Base-by-base conservation (phyloP, 2,113 vertebrate genomes). In the Pseudopodoces humilis region DNA sequence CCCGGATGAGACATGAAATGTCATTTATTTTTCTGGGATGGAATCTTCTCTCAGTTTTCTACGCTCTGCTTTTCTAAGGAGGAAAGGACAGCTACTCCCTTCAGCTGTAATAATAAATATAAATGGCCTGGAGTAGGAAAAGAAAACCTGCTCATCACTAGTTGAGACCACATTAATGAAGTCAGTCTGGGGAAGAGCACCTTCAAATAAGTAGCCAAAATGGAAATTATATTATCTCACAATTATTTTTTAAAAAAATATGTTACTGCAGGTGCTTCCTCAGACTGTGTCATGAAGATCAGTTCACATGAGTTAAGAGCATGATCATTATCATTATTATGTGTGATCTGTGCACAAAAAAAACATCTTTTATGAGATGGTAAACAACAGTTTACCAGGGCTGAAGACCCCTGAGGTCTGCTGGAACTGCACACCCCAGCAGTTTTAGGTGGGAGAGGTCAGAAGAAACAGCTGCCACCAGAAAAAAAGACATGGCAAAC, bases 361-460 rank as follows among this genome's bases (percentile, higher is more conserved):
- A 22, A 1, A 0, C 2, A 41, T 30, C 55, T 91, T 92, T 65
- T 72, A 2, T 44, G 92, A 91, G 92, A 68, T 37, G 30, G 62
- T 64, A 95, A 97, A 92, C 67, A 95, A 76, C 50, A 7, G 22
- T 90, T 93, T 94, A 35, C 39, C 49, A 55, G 60, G 49, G 39
- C 49, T 79, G 49, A 50, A 96, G 53, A 67, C 81, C 95, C 68
- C 71, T 43, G 83, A 94, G 85, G 77, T 94, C 33, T 13, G 15
- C 59, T 68, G 75, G 89, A 96, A 60, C 67, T 60, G 67, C 70
- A 88, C 75, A 93, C 22, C 82, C 80, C 44, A 86, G 92, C 71
- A 56, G 11, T 90, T 94, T 90, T 31, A 82, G 80, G 43, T 79
- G 64, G 52, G 55, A 94, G 81, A 96, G 89, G 83, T 96, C 95